Evolutionary conservation across 2,888 invertebrate species (phyloP).

Genomic region (Ferdinandea cuprea): DNA sequence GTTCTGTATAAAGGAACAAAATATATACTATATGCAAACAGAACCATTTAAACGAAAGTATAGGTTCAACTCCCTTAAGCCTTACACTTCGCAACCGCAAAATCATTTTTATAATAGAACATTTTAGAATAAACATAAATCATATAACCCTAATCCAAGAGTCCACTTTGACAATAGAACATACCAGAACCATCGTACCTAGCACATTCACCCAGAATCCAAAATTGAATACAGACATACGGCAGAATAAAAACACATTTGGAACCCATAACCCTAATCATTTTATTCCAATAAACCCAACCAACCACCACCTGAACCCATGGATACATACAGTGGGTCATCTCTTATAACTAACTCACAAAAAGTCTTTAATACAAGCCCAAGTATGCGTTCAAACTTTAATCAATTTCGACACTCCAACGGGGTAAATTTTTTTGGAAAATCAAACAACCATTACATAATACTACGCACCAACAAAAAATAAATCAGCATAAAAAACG

Average conservation of each 20-base stretch:
- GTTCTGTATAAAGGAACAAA: too few relatives aligned
- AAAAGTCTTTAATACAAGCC: background rate
- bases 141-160: too few relatives aligned
- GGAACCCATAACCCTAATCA: background rate
- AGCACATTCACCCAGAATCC: background rate
- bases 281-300: slow-evolving; percentile 10
- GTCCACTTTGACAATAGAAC: background rate
- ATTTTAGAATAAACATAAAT: background rate
- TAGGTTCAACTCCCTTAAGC: too few relatives aligned
- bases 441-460: background rate
- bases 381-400: background rate
- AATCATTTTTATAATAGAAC: slow-evolving; percentile 3
- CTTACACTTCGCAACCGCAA: background rate
- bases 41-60: background rate
- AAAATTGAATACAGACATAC: background rate
- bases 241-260: background rate
- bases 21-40: too few relatives aligned
- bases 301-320: slow-evolving; percentile 29
- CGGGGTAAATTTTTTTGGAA: too few relatives aligned
- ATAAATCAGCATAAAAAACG: background rate
- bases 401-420: too few relatives aligned
- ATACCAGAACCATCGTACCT: background rate
- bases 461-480: background rate
- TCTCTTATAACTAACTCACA: slow-evolving; percentile 8
- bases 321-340: slow-evolving; percentile 27